phyloP scores from a whole-genome alignment of 2,797 vertebrate genomes.

The Centroberyx gerrardi region DNA sequence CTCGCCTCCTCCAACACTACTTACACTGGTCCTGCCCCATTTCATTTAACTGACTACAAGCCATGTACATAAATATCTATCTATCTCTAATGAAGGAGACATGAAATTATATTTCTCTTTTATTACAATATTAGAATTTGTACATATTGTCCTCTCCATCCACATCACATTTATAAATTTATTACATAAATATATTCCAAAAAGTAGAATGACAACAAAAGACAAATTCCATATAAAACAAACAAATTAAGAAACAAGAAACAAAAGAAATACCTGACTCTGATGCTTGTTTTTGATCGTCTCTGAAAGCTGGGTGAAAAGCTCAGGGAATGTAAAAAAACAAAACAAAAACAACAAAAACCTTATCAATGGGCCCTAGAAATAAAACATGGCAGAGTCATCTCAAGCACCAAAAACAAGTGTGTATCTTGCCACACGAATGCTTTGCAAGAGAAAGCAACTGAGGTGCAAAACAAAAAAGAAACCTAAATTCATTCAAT shows the following conservation, averaged over 20 bases:
- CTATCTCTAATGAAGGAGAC: conserved; percentile 32
- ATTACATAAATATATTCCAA: conserved; percentile 81
- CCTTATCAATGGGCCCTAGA: conserved; percentile 4
- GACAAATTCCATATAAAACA: conserved; percentile 64
- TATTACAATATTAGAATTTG: conserved; percentile 80
- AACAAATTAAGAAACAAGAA: conserved; percentile 44
- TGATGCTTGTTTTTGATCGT: conserved; percentile 3
- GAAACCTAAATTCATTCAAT: conserved; percentile 4
- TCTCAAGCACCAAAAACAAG: background rate
- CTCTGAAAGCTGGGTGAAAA: conserved; percentile 30
- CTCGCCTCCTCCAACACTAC: too few species aligned
- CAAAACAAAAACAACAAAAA: too few species aligned
- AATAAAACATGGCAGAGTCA: conserved; percentile 33
- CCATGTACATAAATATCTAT: background rate
- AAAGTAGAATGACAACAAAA: conserved; percentile 70
- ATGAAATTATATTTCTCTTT: conserved; percentile 65
- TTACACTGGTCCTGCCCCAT: too few species aligned
- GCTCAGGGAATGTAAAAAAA: conserved; percentile 67
- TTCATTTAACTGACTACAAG: too few species aligned
- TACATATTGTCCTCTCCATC: conserved; percentile 61
- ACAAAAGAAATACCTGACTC: conserved; percentile 62
- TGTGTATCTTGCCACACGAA: background rate
- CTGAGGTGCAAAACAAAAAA: too few species aligned
- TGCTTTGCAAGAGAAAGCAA: conserved; percentile 14
- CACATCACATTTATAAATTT: conserved; percentile 74